Conservation (phyloP, 2,797 vertebrate genomes). For the Sphaeramia orbicularis region DNA sequence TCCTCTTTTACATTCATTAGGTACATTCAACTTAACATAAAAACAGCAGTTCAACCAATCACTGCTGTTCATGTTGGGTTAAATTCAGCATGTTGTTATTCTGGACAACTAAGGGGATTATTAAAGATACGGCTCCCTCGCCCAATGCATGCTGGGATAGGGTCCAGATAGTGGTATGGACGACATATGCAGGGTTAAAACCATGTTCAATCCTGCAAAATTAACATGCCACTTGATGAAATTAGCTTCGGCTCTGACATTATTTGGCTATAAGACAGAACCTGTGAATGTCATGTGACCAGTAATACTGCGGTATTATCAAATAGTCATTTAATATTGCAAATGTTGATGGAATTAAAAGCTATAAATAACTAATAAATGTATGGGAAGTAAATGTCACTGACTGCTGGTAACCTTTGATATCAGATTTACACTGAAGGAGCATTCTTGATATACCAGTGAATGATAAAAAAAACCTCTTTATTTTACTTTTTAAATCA, state of each 20-base stretch:
- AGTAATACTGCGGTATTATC: slow-evolving; percentile 24
- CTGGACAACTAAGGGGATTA: no score
- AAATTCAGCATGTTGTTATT: slow-evolving; percentile 1
- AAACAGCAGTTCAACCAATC: slow-evolving; percentile 16
- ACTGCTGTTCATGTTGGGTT: slow-evolving; percentile 32
- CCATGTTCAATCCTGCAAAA: no score
- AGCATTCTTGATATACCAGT: no score
- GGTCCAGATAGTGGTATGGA: no score
- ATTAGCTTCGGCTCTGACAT: background rate
- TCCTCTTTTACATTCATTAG: slow-evolving; percentile 61
- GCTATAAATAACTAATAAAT: slow-evolving; percentile 12
- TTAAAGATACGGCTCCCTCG: no score
- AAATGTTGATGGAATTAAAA: slow-evolving; percentile 6
- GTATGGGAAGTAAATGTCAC: slow-evolving; percentile 1
- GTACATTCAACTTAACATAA: slow-evolving; percentile 73
- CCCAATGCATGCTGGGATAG: no score
- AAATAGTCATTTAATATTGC: slow-evolving; percentile 33
- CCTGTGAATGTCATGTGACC: background rate
- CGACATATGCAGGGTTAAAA: no score
- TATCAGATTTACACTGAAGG: background rate
- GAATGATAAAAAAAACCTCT: background rate
- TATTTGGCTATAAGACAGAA: background rate
- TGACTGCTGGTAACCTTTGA: background rate
- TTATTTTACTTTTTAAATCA: background rate
- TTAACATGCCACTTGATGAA: background rate